Percentiles rank a stretch among this genome's conserved stretches.
These are phyloP conservation scores for Mylabris phalerata DNA, from an alignment of 1,140 invertebrate species.

Conservation along the genomic window DNA sequence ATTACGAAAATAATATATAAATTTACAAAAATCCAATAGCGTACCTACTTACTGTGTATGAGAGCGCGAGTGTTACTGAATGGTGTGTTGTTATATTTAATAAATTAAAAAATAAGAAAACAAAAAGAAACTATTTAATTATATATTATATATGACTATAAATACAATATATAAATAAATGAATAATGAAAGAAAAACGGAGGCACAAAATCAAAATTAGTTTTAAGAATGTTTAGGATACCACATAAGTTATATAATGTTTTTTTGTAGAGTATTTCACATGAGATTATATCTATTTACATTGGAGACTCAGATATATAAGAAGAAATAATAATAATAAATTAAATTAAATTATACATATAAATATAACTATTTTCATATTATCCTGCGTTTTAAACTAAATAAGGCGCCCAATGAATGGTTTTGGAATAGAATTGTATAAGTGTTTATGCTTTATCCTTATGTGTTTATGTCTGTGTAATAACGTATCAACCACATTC, in stretches of 20 bases:
- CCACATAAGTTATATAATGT: conserved; percentile 32
- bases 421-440: conserved; percentile 24
- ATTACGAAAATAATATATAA: no score
- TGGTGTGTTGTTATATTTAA: conserved; percentile 26
- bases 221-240: conserved; percentile 36
- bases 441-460: conserved; percentile 28
- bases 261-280: conserved; percentile 33
- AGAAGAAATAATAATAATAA: neutral
- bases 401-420: conserved; percentile 24
- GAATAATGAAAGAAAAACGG: conserved; percentile 22
- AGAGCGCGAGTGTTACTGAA: conserved; percentile 24
- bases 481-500: conserved; percentile 25
- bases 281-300: conserved; percentile 38
- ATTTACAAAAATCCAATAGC: conserved; percentile 1
- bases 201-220: conserved; percentile 41
- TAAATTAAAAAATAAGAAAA: neutral
- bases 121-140: neutral
- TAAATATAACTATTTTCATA: conserved; percentile 37
- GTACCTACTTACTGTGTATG: conserved; percentile 6
- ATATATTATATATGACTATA: neutral
- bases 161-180: no score
- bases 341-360: conserved; percentile 14
- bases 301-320: conserved; percentile 36
- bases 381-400: conserved; percentile 30
- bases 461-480: conserved; percentile 32